Conservation (phyloP, 2,888 invertebrate species). For the Leucoma salicis region DNA sequence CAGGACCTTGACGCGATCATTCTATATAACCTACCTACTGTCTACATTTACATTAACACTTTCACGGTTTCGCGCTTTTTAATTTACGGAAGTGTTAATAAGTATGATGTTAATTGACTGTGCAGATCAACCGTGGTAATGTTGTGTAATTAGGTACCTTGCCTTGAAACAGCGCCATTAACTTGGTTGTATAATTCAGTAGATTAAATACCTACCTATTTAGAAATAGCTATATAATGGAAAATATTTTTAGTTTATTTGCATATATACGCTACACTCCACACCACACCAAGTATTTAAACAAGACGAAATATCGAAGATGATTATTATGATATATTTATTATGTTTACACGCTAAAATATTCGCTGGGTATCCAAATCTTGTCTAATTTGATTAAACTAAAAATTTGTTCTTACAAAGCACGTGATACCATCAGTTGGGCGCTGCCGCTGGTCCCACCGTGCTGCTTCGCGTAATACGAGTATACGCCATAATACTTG, state of each 20-base stretch:
- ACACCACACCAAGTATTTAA: too few relatives aligned
- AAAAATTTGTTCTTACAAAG: conserved; percentile 22
- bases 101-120: background rate
- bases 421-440: conserved; percentile 28
- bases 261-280: too few relatives aligned
- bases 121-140: background rate
- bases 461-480: conserved; percentile 33
- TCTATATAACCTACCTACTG: conserved; percentile 1
- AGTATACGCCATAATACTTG: too few relatives aligned
- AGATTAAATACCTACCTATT: too few relatives aligned
- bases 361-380: background rate
- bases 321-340: too few relatives aligned
- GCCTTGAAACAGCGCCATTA: too few relatives aligned
- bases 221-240: too few relatives aligned
- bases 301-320: too few relatives aligned
- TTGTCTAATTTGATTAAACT: conserved; percentile 20
- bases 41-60: conserved; percentile 5
- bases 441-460: conserved; percentile 38
- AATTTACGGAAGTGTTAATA: conserved; percentile 13
- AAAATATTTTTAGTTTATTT: too few relatives aligned
- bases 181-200: too few relatives aligned
- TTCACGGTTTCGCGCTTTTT: conserved; percentile 11
- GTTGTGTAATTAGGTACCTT: background rate
- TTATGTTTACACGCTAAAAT: background rate
- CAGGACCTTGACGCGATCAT: conserved; percentile 18